A percentile compares a stretch with the other conserved stretches of the same genome.
These are phyloP conservation scores for Drosophila nannoptera DNA, from an alignment of 1,140 invertebrate species.

Conservation along the genomic window DNA sequence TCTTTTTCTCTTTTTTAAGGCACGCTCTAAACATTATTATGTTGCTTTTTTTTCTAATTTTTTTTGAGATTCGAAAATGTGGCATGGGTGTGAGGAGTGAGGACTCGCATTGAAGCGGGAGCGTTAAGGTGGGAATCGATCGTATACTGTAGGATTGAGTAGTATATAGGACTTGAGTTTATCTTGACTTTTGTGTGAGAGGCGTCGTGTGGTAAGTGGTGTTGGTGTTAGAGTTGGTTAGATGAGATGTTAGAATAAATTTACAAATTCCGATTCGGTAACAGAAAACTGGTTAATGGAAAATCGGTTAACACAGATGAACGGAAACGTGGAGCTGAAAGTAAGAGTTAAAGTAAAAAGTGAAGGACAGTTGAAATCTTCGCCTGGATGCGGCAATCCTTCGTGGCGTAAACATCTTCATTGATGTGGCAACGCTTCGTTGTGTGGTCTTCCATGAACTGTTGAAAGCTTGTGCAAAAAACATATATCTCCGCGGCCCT, in stretches of 20 bases:
- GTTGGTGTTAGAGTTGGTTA: not conserved
- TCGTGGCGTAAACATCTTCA: not conserved
- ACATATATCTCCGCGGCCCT: too few species aligned
- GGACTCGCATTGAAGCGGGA: not conserved
- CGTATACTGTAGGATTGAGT: too few species aligned
- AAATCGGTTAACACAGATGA: not conserved
- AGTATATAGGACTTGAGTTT: too few species aligned
- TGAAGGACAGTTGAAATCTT: not conserved
- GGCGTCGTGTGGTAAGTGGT: not conserved
- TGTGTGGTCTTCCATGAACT: not conserved
- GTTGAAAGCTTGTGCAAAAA: not conserved
- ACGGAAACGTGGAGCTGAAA: not conserved
- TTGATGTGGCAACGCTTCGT: not conserved
- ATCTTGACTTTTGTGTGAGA: too few species aligned
- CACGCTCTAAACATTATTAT: not conserved
- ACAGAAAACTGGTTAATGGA: not conserved
- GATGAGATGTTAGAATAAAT: not conserved
- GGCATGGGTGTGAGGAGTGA: not conserved
- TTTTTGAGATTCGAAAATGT: not conserved
- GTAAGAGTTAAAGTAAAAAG: not conserved
- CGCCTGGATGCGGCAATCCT: slow-evolving; percentile 6
- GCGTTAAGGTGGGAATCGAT: too few species aligned
- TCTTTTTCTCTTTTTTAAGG: slow-evolving; percentile 7
- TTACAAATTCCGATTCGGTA: not conserved
- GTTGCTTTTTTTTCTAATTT: not conserved